Percentiles rank a stretch among this genome's conserved stretches.
Evolutionary conservation across 2,888 invertebrate species (phyloP).

Genomic region (Lasius fuliginosus): DNA sequence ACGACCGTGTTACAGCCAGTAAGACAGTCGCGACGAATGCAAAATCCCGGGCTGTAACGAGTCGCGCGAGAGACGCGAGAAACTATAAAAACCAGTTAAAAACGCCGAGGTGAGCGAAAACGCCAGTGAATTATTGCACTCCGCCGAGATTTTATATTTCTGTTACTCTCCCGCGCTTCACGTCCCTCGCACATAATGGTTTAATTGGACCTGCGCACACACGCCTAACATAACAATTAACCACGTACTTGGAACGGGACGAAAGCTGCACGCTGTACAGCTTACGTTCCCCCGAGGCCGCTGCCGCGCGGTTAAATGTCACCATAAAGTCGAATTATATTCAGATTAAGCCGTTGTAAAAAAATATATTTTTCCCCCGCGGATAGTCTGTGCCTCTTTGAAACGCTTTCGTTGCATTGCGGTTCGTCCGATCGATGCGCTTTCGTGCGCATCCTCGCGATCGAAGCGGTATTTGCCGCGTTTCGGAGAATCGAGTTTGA

Average conservation of each 20-base stretch:
- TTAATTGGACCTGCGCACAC: slow-evolving; percentile 80
- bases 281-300: slow-evolving; percentile 58
- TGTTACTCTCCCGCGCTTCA: slow-evolving; percentile 59
- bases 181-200: slow-evolving; percentile 75
- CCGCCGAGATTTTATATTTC: slow-evolving; percentile 77
- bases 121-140: slow-evolving; percentile 77
- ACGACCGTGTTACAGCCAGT: slow-evolving; percentile 51
- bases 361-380: slow-evolving; percentile 66
- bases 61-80: slow-evolving; percentile 58
- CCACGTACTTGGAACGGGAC: slow-evolving; percentile 66
- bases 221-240: slow-evolving; percentile 79
- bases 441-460: slow-evolving; percentile 15
- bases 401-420: slow-evolving; percentile 30
- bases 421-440: slow-evolving; percentile 35
- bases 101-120: slow-evolving; percentile 72
- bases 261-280: slow-evolving; percentile 27
- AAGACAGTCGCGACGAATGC: slow-evolving; percentile 62
- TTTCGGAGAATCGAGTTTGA: slow-evolving; percentile 32
- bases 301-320: slow-evolving; percentile 68
- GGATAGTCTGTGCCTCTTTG: slow-evolving; percentile 40
- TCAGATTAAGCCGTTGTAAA: slow-evolving; percentile 70
- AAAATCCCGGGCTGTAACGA: slow-evolving; percentile 58
- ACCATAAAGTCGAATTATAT: slow-evolving; percentile 79
- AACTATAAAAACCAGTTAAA: slow-evolving; percentile 72
- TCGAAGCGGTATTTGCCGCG: slow-evolving; percentile 5